Evolutionary conservation across 1,140 invertebrate species (phyloP), one percentile per base, ranked within the genome.

Genomic region (Drosophila repleta): DNA sequence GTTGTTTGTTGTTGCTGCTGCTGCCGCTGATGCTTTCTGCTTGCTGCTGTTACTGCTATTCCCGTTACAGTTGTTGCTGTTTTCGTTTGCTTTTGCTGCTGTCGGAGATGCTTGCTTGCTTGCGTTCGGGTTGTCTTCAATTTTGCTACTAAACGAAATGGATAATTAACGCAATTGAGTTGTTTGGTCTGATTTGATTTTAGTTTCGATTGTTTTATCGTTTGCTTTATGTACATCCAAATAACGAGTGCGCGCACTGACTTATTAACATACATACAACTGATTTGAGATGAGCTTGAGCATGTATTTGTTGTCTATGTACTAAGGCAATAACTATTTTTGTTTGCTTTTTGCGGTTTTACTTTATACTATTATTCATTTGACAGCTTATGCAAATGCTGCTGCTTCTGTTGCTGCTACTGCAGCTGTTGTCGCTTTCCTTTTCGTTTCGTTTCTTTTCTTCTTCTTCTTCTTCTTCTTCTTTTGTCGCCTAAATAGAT

Each of bases 91-190:
- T 39, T 29, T 32, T 58, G 29, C 46, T 56, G 11, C 46, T 71
- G 51, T 21, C 39, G 37, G 39, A 37, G 45, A 18, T 49, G 55
- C 13, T 49, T 68, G 55, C 57, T 51, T 49, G 55, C 13, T 49
- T 68, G 55, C 57, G 52, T 49, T 65, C 53, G 37, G 46, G 39
- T 45, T 72, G 53, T 51, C 52, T 67, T 65, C 60, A 72, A 73
- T 55, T 64, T 74, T 56, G 43, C 56, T 74, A 69, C 43, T 58
- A 43, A 53, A 52, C 56, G 43, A 56, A 65, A 65, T n/a, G n/a
- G n/a, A 57, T 51, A 71, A 45, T 64, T 24, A 51, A 65, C 37
- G 13, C 62, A 57, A 57, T 71, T 21, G 17, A 53, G 26, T 62
- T 53, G 41, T 62, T 64, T 18, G n/a, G 41, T 24, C 35, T 52